A percentile compares a stretch with the other conserved stretches of the same genome.
Evolutionary conservation across 2,113 vertebrate genomes (phyloP).

Genomic region (Mesitornis unicolor): DNA sequence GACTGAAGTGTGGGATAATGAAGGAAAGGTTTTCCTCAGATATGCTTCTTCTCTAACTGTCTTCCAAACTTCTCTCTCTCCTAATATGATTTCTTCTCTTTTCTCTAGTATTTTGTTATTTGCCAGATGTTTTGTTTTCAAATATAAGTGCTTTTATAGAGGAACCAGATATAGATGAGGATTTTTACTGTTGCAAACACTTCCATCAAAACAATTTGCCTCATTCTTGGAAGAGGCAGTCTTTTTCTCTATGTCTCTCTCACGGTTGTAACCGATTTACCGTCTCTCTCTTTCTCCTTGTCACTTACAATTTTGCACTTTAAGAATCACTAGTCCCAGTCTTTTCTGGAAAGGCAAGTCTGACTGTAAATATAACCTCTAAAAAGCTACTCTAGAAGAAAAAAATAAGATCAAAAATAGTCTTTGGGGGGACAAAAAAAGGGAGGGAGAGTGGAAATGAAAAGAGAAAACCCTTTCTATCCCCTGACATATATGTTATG

Average conservation of each 20-base stretch:
- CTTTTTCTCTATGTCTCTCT: neutral
- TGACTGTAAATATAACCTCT: neutral
- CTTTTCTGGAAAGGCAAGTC: neutral
- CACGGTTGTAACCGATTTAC: neutral
- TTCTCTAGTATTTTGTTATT: neutral
- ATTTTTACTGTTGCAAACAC: neutral
- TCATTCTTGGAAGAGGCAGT: neutral
- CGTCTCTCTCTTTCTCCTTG: neutral
- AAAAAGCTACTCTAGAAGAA: neutral
- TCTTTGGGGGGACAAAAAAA: neutral
- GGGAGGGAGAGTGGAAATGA: neutral
- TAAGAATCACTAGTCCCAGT: neutral
- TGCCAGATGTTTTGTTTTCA: neutral
- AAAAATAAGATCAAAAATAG: neutral
- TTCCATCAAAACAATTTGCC: neutral
- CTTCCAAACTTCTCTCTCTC: neutral
- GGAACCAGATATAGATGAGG: neutral
- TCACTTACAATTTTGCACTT: neutral
- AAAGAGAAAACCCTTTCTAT: neutral
- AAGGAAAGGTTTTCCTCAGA: neutral
- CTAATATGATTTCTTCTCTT: neutral
- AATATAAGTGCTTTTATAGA: neutral
- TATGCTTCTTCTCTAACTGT: neutral
- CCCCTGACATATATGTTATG: neutral
- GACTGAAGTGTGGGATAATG: neutral